Evolutionary conservation across 2,797 vertebrate species (phyloP).

Genomic region (Epinephelus malabaricus): DNA sequence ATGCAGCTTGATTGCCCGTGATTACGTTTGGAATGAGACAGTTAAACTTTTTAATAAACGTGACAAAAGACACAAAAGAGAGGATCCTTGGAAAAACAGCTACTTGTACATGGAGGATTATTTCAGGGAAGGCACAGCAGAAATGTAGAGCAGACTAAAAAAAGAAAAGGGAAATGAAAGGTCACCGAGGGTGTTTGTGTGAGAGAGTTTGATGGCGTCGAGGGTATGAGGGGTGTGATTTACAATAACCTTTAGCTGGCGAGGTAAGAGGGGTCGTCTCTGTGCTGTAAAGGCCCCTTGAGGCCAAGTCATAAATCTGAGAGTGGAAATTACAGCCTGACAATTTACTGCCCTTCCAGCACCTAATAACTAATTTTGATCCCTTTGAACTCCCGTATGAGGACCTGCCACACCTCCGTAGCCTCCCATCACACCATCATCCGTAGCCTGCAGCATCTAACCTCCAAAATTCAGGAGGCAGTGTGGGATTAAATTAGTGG

Average conservation of each 20-base stretch:
- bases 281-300: conserved; percentile 60
- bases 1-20: conserved; percentile 32
- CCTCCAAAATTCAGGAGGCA: not conserved
- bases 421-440: conserved; percentile 9
- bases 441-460: conserved; percentile 9
- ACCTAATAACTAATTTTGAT: conserved; percentile 77
- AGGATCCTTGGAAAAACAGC: not conserved
- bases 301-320: conserved; percentile 73
- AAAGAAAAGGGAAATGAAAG: conserved; percentile 29
- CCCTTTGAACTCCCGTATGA: conserved; percentile 51
- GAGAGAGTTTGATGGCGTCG: conserved; percentile 31
- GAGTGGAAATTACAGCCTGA: conserved; percentile 67
- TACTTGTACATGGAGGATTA: conserved; percentile 24
- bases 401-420: not conserved
- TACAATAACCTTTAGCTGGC: conserved; percentile 73
- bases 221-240: conserved; percentile 66
- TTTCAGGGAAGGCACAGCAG: conserved; percentile 14
- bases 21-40: conserved; percentile 36
- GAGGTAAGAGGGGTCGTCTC: conserved; percentile 64
- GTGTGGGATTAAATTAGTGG: not conserved
- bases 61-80: conserved; percentile 29
- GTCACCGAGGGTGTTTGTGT: conserved; percentile 38
- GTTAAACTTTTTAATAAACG: conserved; percentile 26
- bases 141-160: conserved; percentile 16
- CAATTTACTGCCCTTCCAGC: conserved; percentile 71